Percentiles rank a stretch among this genome's conserved stretches.
phyloP scores from a whole-genome alignment of 2,888 invertebrate genomes.

The Drosophila tripunctata region DNA sequence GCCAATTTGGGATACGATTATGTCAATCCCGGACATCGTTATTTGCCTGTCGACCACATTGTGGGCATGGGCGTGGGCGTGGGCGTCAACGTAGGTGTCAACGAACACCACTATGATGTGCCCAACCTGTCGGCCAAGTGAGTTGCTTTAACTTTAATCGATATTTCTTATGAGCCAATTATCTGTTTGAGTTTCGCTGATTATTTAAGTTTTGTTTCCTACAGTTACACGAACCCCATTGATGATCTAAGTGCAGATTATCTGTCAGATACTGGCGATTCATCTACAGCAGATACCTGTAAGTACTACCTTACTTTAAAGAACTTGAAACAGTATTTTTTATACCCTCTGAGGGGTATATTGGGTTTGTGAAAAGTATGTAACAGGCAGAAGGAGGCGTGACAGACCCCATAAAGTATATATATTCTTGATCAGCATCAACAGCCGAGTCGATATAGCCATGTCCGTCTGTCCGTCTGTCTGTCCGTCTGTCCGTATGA shows the following conservation, averaged over 20 bases:
- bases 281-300: conserved; percentile 85
- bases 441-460: no score
- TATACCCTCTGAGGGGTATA: no score
- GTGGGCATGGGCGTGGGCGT: conserved; percentile 66
- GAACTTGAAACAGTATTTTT: neutral
- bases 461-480: no score
- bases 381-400: no score
- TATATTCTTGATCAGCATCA: no score
- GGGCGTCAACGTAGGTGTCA: conserved; percentile 85
- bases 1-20: conserved; percentile 93
- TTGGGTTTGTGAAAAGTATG: no score
- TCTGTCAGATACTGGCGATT: conserved; percentile 82
- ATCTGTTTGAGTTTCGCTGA: neutral
- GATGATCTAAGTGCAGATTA: conserved; percentile 83
- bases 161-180: neutral
- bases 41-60: conserved; percentile 75
- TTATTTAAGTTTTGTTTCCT: conserved; percentile 4
- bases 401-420: no score
- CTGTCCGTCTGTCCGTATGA: no score
- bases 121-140: conserved; percentile 91
- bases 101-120: conserved; percentile 94
- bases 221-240: conserved; percentile 83
- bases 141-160: conserved; percentile 42
- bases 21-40: conserved; percentile 86
- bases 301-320: conserved; percentile 79